A percentile compares a stretch with the other conserved stretches of the same genome.
phyloP scores from a whole-genome alignment of 2,888 invertebrate genomes.

The Andrena hattorfiana region DNA sequence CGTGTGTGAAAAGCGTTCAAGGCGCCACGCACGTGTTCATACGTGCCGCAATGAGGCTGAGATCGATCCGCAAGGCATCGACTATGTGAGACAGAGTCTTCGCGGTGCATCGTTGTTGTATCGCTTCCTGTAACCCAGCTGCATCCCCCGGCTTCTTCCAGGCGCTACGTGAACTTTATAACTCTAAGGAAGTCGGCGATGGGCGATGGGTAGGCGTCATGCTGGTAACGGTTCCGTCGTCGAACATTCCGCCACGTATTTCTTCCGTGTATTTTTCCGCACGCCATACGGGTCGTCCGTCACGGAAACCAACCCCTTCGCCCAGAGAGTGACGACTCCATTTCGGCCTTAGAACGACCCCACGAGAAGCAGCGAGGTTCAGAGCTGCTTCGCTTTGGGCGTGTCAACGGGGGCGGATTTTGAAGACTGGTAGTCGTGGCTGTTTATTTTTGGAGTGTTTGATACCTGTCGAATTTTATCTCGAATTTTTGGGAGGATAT shows the following conservation, averaged over 20 bases:
- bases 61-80: slow-evolving; percentile 55
- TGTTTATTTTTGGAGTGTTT: background rate
- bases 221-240: slow-evolving; percentile 45
- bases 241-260: slow-evolving; percentile 56
- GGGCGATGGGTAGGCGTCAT: slow-evolving; percentile 9
- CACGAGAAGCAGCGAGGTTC: background rate
- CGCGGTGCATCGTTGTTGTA: slow-evolving; percentile 16
- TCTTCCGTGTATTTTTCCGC: slow-evolving; percentile 53
- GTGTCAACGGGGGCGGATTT: background rate
- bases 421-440: background rate
- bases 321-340: slow-evolving; percentile 35
- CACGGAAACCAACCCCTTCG: slow-evolving; percentile 41
- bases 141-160: background rate
- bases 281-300: slow-evolving; percentile 45
- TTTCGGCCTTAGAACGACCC: slow-evolving; percentile 25
- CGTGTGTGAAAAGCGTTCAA: background rate
- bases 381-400: background rate
- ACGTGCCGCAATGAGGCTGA: background rate
- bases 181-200: slow-evolving; percentile 45
- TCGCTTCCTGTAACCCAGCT: slow-evolving; percentile 22
- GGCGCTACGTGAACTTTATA: slow-evolving; percentile 61
- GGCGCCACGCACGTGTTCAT: background rate
- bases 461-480: background rate
- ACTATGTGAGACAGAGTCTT: slow-evolving; percentile 48
- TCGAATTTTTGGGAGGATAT: too few species aligned